Evolutionary conservation across 92 coral and sea anemone species (phyloP), one percentile per base, ranked within the genome.

Genomic region (Isaurus tuberculatus): DNA sequence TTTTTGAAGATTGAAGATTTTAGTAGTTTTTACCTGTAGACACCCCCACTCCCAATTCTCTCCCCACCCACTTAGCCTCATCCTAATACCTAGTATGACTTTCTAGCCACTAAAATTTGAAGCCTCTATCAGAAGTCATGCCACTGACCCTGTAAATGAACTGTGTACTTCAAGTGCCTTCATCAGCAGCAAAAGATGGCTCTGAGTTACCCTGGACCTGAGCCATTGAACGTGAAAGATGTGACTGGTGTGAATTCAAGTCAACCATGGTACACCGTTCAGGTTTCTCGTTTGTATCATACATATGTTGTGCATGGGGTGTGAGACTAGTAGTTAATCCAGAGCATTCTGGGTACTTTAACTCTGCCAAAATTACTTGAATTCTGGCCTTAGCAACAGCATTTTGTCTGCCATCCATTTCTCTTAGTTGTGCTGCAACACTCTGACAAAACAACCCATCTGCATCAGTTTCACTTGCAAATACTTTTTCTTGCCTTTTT

Each of bases 301-400:
- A 77, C 51, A 77, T 8, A 29, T 63, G 33, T 40, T 13, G 46
- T 58, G 55, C 11, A 58, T 57, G 82, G 53, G 53, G 22, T 8
- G 70, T 8, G 23, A 34, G 36, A 9, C 69, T 19, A 20, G 65
- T 8, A 29, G 67, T 77, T 33, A 77, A 77, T 4, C 51, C 82
- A 30, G 82, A 36, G 26, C 82, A 77, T 23, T 77, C 88, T 85
- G 88, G 83, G 44, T 74, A 85, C 63, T 74, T 78, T 15, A 85
- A 69, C 78, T 85, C 83, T 20, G 81, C 75, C 72, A 85, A 79
- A 55, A 85, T 51, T 65, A 79, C 81, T 79, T 86, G 89, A 61
- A 86, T 86, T 79, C 81, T 79, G 36, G 89, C 89, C 44, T 86
- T 79, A 22, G 89, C 89, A 69, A 79, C 43, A 16, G 89, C 89